These are phyloP conservation scores for Tenthredo mesomela DNA, from an alignment of 2,888 invertebrate species.

Conservation along the genomic window DNA sequence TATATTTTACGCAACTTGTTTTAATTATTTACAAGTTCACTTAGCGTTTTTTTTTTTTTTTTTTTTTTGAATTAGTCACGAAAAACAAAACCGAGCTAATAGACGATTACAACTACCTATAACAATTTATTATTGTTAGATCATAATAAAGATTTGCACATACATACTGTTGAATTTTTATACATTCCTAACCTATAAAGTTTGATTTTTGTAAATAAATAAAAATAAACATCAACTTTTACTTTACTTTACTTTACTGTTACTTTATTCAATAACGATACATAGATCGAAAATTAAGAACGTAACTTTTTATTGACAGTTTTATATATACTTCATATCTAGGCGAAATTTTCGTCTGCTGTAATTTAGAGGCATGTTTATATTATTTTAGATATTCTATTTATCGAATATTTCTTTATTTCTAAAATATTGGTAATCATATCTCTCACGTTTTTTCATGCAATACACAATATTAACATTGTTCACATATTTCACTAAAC, in stretches of 20 bases:
- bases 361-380: neutral
- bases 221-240: too few relatives aligned
- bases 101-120: neutral
- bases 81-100: neutral
- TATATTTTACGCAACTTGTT: neutral
- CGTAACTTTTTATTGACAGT: neutral
- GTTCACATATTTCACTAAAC: neutral
- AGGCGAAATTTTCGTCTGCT: neutral
- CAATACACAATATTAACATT: neutral
- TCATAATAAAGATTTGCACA: neutral
- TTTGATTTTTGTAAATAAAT: neutral
- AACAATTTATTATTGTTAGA: neutral
- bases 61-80: neutral
- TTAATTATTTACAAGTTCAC: neutral
- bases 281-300: neutral
- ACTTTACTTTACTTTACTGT: too few relatives aligned
- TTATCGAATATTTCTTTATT: neutral
- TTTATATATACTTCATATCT: neutral
- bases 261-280: neutral
- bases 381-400: neutral
- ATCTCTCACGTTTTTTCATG: neutral
- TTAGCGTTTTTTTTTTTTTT: neutral
- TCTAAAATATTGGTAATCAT: neutral
- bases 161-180: neutral
- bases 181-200: constrained; percentile 20